Percentiles rank a stretch among this genome's conserved stretches.
phyloP scores from a whole-genome alignment of 2,113 vertebrate species.

The Sminthopsis crassicaudata region DNA sequence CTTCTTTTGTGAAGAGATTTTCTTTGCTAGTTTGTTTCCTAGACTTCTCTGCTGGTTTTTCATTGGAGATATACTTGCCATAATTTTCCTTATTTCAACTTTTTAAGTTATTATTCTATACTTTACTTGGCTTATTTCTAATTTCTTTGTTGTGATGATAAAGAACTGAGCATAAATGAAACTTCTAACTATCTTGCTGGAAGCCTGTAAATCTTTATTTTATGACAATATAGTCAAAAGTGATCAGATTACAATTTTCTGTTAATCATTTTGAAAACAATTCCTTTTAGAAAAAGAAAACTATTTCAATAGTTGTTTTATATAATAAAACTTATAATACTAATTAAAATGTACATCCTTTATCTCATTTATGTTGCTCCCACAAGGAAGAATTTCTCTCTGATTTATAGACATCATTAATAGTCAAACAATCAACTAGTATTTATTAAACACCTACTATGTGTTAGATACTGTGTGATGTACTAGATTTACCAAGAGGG shows the following conservation, averaged over 20 bases:
- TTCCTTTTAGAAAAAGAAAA: not conserved
- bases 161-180: not conserved
- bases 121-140: not conserved
- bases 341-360: not conserved
- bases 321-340: not conserved
- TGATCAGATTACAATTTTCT: not conserved
- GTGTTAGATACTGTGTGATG: not conserved
- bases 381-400: not conserved
- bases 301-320: not conserved
- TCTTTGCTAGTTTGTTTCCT: constrained; percentile 8
- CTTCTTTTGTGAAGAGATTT: not conserved
- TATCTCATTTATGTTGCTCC: not conserved
- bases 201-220: not conserved
- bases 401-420: not conserved
- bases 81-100: not conserved
- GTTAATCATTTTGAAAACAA: not conserved
- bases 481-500: not conserved
- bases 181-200: not conserved
- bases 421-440: not conserved
- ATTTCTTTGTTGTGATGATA: not conserved
- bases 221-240: not conserved
- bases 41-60: not conserved
- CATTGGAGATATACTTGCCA: not conserved
- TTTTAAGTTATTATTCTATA: not conserved
- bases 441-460: not conserved